Percentiles rank a stretch among this genome's conserved stretches.
phyloP scores from a whole-genome alignment of 2,113 vertebrate genomes.

The Serilophus lunatus region DNA sequence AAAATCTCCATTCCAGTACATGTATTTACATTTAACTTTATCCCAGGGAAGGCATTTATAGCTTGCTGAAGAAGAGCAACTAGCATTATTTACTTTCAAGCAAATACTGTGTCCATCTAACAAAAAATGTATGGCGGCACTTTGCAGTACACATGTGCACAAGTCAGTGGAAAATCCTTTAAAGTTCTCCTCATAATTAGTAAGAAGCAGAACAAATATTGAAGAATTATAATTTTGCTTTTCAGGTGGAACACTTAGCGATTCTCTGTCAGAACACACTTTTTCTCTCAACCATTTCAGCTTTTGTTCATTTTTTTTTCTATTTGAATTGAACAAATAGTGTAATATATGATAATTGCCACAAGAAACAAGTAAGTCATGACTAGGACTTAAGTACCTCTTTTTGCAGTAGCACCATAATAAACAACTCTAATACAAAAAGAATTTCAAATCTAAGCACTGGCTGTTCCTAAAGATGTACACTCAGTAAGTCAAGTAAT shows the following conservation, averaged over 20 bases:
- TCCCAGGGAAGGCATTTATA: constrained; percentile 72
- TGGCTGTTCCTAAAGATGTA: neutral
- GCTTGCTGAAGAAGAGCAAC: constrained; percentile 31
- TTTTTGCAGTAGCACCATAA: neutral
- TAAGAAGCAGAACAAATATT: neutral
- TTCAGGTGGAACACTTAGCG: neutral
- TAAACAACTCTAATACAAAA: neutral
- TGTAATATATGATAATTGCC: neutral
- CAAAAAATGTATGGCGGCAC: neutral
- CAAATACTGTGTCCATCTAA: neutral
- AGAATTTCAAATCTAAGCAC: neutral
- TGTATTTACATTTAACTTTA: constrained; percentile 69
- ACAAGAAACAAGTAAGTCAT: neutral
- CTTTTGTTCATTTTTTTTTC: no score
- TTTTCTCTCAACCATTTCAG: neutral
- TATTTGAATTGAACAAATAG: neutral
- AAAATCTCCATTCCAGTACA: constrained; percentile 64
- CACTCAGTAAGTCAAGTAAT: neutral
- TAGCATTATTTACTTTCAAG: constrained; percentile 25
- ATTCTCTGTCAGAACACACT: neutral
- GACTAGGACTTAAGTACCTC: neutral
- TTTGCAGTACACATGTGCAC: neutral
- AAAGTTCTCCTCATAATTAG: neutral
- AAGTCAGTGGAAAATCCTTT: neutral
- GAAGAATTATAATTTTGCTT: neutral